These are phyloP conservation scores for Tigriopus californicus DNA, from an alignment of 2,888 invertebrate species.

Conservation along the genomic window DNA sequence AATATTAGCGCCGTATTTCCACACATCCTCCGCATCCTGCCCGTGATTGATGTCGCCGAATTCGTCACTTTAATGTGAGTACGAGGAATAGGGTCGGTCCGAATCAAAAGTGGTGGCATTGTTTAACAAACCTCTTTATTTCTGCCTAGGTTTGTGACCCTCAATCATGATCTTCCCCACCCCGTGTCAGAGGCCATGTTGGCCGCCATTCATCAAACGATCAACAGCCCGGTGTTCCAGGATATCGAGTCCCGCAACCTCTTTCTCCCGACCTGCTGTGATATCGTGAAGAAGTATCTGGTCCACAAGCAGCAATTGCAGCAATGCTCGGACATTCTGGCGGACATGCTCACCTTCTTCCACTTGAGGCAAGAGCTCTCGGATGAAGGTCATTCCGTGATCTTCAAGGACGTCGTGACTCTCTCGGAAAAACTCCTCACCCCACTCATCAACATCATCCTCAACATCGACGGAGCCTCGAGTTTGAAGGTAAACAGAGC, in stretches of 20 bases:
- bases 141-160: not conserved
- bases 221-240: slow-evolving; percentile 49
- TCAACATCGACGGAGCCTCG: too few relatives aligned
- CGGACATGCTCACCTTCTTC: slow-evolving; percentile 53
- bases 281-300: slow-evolving; percentile 63
- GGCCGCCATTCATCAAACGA: slow-evolving; percentile 58
- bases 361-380: slow-evolving; percentile 26
- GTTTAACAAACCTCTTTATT: slow-evolving; percentile 8
- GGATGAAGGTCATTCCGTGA: too few relatives aligned
- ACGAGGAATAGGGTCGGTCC: too few relatives aligned
- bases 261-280: slow-evolving; percentile 60
- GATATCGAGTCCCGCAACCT: slow-evolving; percentile 66
- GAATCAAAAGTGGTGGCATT: too few relatives aligned
- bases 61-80: slow-evolving; percentile 9
- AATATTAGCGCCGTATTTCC: not conserved
- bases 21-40: not conserved
- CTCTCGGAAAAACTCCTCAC: too few relatives aligned
- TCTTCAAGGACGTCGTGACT: too few relatives aligned
- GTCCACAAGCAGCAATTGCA: slow-evolving; percentile 59
- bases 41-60: slow-evolving; percentile 2
- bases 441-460: too few relatives aligned
- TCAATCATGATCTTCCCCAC: slow-evolving; percentile 30
- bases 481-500: too few relatives aligned
- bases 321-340: slow-evolving; percentile 66
- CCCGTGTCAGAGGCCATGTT: slow-evolving; percentile 41